Evolutionary conservation across 2,888 invertebrate species (phyloP).

Genomic region (Theretra japonica): DNA sequence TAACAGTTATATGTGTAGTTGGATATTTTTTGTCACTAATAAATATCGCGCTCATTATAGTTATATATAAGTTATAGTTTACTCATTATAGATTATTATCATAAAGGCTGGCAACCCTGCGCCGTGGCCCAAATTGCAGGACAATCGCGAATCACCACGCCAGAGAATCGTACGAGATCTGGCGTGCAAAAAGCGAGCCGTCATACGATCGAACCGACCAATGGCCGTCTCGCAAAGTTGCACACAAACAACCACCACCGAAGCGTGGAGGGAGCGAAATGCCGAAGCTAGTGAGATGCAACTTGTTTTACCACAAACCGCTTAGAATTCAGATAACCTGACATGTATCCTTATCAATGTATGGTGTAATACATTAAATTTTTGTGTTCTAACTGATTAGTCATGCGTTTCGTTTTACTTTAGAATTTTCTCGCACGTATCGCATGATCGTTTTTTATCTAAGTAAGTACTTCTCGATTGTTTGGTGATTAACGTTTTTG

Average conservation of each 20-base stretch:
- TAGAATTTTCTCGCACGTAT: not conserved
- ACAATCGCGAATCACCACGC: not conserved
- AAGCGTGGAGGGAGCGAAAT: constrained; percentile 10
- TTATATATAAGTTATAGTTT: too few species aligned
- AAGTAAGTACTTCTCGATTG: not conserved
- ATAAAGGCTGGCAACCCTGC: constrained; percentile 9
- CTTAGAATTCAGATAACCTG: not conserved
- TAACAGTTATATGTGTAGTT: too few species aligned
- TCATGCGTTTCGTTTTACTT: not conserved
- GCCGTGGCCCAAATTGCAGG: not conserved
- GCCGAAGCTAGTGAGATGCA: constrained; percentile 2
- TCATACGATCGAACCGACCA: constrained; percentile 17
- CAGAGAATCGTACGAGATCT: constrained; percentile 17
- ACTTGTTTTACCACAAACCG: not conserved
- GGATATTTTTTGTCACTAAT: too few species aligned
- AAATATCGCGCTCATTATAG: too few species aligned
- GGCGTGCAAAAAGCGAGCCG: constrained; percentile 4
- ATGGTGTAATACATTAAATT: not conserved
- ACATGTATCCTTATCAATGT: not conserved
- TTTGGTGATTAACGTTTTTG: not conserved
- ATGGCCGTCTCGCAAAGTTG: constrained; percentile 5
- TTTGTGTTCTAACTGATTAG: not conserved
- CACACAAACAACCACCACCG: not conserved
- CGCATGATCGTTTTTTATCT: not conserved
- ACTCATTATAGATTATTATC: too few species aligned